Evolutionary conservation across 2,888 invertebrate genomes (phyloP).

Genomic region (Ligdia adustata): DNA sequence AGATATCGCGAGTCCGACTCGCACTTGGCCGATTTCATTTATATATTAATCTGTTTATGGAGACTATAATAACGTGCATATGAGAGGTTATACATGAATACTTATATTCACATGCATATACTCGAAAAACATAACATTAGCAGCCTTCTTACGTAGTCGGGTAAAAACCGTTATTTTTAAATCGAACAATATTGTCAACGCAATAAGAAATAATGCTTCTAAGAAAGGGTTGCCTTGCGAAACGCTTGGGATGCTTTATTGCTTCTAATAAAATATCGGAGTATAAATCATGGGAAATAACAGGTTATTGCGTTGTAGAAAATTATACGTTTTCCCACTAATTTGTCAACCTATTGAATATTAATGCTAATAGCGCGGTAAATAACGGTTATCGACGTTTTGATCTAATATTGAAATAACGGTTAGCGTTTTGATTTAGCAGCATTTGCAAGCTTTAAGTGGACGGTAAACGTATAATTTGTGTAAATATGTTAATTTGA

Average conservation of each 20-base stretch:
- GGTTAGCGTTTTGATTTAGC: constrained; percentile 6
- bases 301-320: constrained; percentile 50
- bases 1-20: no score
- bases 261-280: constrained; percentile 68
- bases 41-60: no score
- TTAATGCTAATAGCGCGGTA: constrained; percentile 29
- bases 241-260: constrained; percentile 62
- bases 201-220: constrained; percentile 54
- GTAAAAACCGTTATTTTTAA: constrained; percentile 47
- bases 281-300: constrained; percentile 68
- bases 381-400: constrained; percentile 27
- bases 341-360: constrained; percentile 52
- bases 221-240: constrained; percentile 52
- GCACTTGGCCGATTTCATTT: no score
- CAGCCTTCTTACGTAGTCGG: no score
- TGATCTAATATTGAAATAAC: constrained; percentile 17
- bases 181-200: constrained; percentile 55
- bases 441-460: constrained; percentile 1
- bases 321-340: constrained; percentile 55
- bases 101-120: no score
- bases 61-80: no score
- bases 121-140: no score
- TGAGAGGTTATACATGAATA: no score
- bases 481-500: no score
- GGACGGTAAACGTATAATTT: no score